phyloP scores from a whole-genome alignment of 2,888 invertebrate species.

The Carpatolechia fugitivella region DNA sequence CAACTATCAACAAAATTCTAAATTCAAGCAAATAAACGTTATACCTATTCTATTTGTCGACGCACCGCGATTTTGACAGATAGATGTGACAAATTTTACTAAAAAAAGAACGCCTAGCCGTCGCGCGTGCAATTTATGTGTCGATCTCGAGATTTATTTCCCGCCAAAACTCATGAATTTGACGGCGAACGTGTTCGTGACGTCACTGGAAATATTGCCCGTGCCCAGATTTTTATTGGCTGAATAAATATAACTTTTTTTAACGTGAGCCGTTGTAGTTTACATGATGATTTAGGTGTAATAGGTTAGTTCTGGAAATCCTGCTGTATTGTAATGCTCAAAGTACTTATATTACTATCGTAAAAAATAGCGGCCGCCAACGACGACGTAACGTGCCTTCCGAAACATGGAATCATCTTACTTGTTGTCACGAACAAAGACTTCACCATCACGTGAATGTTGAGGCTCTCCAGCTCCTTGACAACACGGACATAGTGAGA shows the following conservation, averaged over 20 bases:
- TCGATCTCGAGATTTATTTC: slow-evolving; percentile 42
- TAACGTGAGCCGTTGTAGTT: not conserved
- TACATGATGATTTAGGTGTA: not conserved
- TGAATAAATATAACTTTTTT: slow-evolving; percentile 21
- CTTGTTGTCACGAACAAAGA: no score
- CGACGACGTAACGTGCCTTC: no score
- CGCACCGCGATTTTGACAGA: slow-evolving; percentile 6
- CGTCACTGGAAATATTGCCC: slow-evolving; percentile 34
- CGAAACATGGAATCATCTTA: no score
- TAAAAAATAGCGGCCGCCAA: no score
- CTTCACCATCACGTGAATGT: no score
- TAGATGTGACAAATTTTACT: not conserved
- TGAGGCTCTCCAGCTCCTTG: no score
- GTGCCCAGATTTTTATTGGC: slow-evolving; percentile 28
- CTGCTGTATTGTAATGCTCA: no score
- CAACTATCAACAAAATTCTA: not conserved
- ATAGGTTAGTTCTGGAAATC: not conserved
- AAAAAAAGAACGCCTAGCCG: not conserved
- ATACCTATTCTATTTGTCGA: not conserved
- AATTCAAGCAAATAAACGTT: not conserved
- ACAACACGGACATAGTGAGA: no score
- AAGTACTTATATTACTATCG: no score
- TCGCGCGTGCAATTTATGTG: slow-evolving; percentile 32
- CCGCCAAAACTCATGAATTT: slow-evolving; percentile 41
- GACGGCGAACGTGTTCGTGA: slow-evolving; percentile 31